Percentiles rank a stretch among this genome's conserved stretches.
phyloP scores from a whole-genome alignment of 1,140 invertebrate genomes.

The Hetaerina americana region DNA sequence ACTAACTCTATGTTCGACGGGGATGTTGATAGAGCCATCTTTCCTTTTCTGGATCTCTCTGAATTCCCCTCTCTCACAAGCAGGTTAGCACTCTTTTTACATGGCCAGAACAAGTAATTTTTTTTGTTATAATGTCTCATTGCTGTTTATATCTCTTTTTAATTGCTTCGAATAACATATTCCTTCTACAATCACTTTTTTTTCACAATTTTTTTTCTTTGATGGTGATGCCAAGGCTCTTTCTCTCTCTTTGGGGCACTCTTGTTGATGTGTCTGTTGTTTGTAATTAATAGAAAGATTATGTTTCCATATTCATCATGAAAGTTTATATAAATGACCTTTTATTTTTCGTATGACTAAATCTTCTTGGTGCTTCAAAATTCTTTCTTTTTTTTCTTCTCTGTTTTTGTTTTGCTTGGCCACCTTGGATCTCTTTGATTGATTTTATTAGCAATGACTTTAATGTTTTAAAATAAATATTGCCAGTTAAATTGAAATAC shows the following conservation, averaged over 20 bases:
- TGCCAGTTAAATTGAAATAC: too few relatives aligned
- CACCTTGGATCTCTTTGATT: too few relatives aligned
- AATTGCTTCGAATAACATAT: background rate
- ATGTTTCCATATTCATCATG: background rate
- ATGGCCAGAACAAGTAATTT: background rate
- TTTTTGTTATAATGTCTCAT: too few relatives aligned
- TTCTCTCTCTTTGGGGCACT: background rate
- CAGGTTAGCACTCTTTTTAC: slow-evolving; percentile 24
- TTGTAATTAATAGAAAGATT: background rate
- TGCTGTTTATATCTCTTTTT: too few relatives aligned
- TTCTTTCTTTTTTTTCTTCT: background rate
- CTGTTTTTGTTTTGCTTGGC: background rate
- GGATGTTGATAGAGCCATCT: slow-evolving; percentile 56
- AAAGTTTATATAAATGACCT: background rate
- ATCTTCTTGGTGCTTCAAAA: background rate
- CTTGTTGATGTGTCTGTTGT: background rate
- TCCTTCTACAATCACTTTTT: background rate
- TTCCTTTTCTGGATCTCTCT: slow-evolving; percentile 70
- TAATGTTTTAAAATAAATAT: too few relatives aligned
- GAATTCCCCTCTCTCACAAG: slow-evolving; percentile 83
- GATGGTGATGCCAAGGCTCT: background rate
- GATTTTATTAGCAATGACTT: too few relatives aligned
- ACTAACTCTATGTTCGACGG: slow-evolving; percentile 21
- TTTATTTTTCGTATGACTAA: background rate
- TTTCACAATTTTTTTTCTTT: background rate